Conservation (phyloP, 2,113 vertebrate genomes). For the Paracanthobrama guichenoti region DNA sequence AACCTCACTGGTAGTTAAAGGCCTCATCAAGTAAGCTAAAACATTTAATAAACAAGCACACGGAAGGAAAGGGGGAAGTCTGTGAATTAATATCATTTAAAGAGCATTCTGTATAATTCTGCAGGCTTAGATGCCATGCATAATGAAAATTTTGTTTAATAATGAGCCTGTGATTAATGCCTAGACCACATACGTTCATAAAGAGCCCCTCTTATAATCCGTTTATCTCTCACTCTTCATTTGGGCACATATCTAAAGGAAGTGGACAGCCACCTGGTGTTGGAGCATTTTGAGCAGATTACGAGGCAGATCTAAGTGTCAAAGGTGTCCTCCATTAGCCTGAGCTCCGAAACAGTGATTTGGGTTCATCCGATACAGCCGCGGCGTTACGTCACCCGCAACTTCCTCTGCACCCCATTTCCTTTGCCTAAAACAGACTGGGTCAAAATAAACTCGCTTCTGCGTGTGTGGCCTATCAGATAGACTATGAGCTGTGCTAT, state of each 20-base stretch:
- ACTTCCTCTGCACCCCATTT: background rate
- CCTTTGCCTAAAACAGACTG: conserved; percentile 16
- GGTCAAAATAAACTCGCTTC: background rate
- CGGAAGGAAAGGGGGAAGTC: background rate
- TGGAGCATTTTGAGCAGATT: background rate
- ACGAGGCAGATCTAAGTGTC: background rate
- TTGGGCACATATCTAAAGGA: background rate
- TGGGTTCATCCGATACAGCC: background rate
- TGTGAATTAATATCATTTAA: background rate
- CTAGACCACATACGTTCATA: background rate
- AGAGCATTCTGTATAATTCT: background rate
- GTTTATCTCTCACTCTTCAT: background rate
- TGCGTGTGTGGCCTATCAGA: conserved; percentile 20
- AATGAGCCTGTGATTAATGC: background rate
- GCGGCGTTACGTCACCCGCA: background rate
- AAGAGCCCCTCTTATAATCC: background rate
- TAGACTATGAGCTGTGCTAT: background rate
- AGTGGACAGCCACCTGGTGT: conserved; percentile 1
- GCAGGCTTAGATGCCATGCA: background rate
- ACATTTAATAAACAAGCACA: background rate
- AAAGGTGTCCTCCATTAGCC: background rate
- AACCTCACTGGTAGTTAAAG: background rate
- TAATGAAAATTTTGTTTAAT: background rate
- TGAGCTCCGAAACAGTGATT: background rate
- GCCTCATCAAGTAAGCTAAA: background rate